These are phyloP conservation scores for Marmota flaviventris DNA, from an alignment of 2,113 vertebrate genomes.

Conservation along the genomic window DNA sequence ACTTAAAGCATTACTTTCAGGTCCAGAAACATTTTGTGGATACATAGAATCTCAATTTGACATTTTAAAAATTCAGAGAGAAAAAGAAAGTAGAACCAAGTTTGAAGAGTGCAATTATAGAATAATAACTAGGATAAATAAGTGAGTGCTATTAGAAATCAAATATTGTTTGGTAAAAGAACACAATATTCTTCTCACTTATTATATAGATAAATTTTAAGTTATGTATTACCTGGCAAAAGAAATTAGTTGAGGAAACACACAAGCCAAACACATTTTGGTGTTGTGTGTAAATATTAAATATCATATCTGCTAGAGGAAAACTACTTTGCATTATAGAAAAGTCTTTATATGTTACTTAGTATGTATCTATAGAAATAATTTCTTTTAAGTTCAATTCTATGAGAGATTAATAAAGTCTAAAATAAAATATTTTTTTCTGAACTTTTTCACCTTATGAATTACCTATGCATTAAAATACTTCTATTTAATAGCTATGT, in stretches of 20 bases:
- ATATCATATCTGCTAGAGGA: not conserved
- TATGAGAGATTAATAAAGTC: not conserved
- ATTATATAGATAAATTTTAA: not conserved
- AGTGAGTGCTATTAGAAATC: not conserved
- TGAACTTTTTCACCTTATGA: not conserved
- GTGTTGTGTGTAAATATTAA: not conserved
- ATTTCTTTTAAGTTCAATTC: not conserved
- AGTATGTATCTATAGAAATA: not conserved
- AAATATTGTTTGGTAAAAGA: conserved; percentile 7
- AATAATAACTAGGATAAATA: not conserved
- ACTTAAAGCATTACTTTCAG: not conserved
- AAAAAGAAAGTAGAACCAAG: not conserved
- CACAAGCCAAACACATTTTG: not conserved
- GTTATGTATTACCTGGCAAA: not conserved
- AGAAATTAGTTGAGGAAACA: not conserved
- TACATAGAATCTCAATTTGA: not conserved
- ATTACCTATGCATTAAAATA: not conserved
- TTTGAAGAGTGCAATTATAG: not conserved
- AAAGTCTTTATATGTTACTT: not conserved
- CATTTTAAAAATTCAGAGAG: not conserved
- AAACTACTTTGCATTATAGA: not conserved
- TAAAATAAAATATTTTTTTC: not conserved
- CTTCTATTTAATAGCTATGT: not conserved
- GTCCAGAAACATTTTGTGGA: not conserved
- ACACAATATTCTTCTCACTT: not conserved